Evolutionary conservation across 2,113 vertebrate genomes (phyloP).

Genomic region (Emydocephalus ijimae): DNA sequence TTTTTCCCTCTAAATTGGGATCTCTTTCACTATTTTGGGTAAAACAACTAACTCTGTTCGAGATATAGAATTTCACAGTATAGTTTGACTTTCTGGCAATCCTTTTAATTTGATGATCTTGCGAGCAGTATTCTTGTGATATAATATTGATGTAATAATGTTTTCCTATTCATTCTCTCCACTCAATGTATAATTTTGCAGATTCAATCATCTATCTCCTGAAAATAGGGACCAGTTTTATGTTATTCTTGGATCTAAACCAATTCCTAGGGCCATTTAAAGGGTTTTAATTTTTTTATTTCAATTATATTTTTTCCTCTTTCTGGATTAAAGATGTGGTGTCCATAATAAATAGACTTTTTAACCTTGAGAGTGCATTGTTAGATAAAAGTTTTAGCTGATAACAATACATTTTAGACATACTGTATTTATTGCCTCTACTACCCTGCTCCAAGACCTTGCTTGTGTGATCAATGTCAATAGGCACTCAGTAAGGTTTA

Average conservation of each 20-base stretch:
- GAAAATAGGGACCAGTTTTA: neutral
- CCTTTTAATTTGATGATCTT: neutral
- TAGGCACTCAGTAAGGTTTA: neutral
- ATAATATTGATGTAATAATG: neutral
- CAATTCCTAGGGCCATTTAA: neutral
- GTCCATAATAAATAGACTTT: neutral
- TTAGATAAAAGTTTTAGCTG: neutral
- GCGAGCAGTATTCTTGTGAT: neutral
- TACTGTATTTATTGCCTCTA: neutral
- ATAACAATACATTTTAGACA: neutral
- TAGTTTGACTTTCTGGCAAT: neutral
- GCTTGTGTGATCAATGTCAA: neutral
- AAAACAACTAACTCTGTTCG: neutral
- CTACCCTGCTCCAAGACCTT: neutral
- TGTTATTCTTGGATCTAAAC: neutral
- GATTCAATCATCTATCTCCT: neutral
- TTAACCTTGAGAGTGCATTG: neutral
- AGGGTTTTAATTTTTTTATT: neutral
- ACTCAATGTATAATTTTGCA: neutral
- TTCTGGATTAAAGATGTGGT: neutral
- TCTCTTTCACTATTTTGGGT: neutral
- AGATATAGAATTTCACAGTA: neutral
- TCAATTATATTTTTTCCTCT: neutral
- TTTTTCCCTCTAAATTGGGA: neutral
- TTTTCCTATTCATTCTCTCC: neutral